phyloP scores from a whole-genome alignment of 2,888 invertebrate species.

The Drosophila niveifrons region DNA sequence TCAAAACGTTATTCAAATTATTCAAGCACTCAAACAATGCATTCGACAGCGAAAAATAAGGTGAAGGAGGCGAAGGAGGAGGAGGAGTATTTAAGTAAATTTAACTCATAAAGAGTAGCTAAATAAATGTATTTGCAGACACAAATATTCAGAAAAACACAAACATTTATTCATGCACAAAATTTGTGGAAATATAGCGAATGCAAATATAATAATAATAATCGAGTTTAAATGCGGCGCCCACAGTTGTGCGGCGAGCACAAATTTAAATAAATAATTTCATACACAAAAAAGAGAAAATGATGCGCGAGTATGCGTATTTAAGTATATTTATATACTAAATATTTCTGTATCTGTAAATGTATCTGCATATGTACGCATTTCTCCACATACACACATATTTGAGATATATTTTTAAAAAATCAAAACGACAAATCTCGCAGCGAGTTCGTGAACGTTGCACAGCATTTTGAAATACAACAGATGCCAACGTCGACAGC shows the following conservation, averaged over 20 bases:
- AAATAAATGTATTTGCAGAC: conserved; percentile 32
- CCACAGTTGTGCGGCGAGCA: conserved; percentile 9
- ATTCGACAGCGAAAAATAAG: conserved; percentile 3
- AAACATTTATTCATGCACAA: conserved; percentile 3
- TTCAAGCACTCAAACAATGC: conserved; percentile 19
- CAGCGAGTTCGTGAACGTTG: conserved; percentile 40
- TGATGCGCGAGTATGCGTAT: background rate
- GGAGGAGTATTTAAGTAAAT: conserved; percentile 12
- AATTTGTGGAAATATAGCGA: conserved; percentile 40
- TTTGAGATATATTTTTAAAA: conserved; percentile 74
- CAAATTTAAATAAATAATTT: conserved; percentile 51
- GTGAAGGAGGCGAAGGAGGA: background rate
- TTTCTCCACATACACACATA: conserved; percentile 45
- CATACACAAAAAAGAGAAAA: conserved; percentile 4
- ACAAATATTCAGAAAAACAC: conserved; percentile 6
- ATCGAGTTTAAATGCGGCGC: conserved; percentile 47
- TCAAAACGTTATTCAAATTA: conserved; percentile 67
- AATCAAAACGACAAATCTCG: conserved; percentile 76
- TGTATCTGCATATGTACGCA: conserved; percentile 30
- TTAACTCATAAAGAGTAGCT: conserved; percentile 31
- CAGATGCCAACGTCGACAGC: conserved; percentile 51
- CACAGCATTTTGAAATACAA: conserved; percentile 75
- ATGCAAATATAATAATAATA: conserved; percentile 54
- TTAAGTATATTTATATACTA: conserved; percentile 36
- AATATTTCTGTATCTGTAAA: conserved; percentile 10